Evolutionary conservation across 64 coral and sea anemone species (phyloP).

Genomic region (Astreopora myriophthalma): DNA sequence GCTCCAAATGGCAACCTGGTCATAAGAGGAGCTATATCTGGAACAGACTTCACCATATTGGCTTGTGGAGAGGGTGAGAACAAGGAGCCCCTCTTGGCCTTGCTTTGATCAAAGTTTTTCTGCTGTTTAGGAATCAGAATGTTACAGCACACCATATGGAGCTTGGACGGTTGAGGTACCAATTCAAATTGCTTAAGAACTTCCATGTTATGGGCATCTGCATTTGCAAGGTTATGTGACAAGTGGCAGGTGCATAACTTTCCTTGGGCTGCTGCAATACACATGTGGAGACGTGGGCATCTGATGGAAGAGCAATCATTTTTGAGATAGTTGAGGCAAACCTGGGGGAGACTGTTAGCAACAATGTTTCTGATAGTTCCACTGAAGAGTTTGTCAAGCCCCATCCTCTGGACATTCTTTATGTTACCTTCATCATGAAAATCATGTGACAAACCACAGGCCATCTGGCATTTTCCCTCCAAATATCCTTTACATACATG

Average conservation of each 20-base stretch:
- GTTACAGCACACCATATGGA: background rate
- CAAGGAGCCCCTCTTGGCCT: background rate
- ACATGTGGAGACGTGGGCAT: conserved; percentile 32
- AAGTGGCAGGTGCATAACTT: background rate
- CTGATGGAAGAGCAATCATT: background rate
- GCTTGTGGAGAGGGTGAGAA: background rate
- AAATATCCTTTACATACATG: conserved; percentile 62
- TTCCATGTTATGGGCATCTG: conserved; percentile 10
- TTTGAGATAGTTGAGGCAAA: conserved; percentile 30
- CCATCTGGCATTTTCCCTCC: background rate
- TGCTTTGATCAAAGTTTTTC: background rate
- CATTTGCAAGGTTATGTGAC: conserved; percentile 12
- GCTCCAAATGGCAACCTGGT: background rate
- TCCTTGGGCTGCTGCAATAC: background rate
- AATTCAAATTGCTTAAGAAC: conserved; percentile 30
- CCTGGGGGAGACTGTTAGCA: conserved; percentile 26
- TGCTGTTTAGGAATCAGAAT: conserved; percentile 15
- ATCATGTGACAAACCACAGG: conserved; percentile 58
- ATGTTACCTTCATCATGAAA: conserved; percentile 55
- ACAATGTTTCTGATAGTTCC: conserved; percentile 1
- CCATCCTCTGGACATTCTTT: conserved; percentile 12
- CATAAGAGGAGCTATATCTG: background rate
- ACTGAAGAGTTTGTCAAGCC: background rate
- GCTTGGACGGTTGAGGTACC: background rate
- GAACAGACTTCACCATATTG: background rate